phyloP scores from a whole-genome alignment of 2,797 vertebrate species.

The Protonibea diacanthus region DNA sequence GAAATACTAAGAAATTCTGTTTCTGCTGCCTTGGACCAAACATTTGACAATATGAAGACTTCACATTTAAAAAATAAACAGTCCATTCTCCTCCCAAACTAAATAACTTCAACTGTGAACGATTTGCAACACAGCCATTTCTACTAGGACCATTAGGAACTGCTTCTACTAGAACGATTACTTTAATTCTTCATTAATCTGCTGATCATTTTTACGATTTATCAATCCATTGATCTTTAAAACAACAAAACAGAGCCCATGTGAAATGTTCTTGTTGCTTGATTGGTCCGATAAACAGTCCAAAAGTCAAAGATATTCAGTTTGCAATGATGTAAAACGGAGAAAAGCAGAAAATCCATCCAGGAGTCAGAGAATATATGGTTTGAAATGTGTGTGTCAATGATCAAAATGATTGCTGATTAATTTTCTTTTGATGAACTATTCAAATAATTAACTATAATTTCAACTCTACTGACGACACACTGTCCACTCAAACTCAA shows the following conservation, averaged over 20 bases:
- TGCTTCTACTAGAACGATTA: background rate
- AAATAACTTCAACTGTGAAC: constrained; percentile 9
- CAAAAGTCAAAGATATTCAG: constrained; percentile 6
- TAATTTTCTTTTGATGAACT: background rate
- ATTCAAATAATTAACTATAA: constrained; percentile 7
- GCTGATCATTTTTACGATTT: background rate
- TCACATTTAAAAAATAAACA: background rate
- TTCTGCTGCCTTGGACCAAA: constrained; percentile 7
- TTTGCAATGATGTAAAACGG: constrained; percentile 2
- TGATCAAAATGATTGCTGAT: background rate
- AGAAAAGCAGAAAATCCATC: constrained; percentile 24
- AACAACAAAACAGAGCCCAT: background rate
- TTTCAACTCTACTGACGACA: constrained; percentile 11
- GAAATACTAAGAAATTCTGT: constrained; percentile 26
- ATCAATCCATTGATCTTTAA: background rate
- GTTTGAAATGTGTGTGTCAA: background rate
- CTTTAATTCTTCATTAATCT: constrained; percentile 1
- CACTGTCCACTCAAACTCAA: constrained; percentile 24
- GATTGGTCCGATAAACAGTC: constrained; percentile 15
- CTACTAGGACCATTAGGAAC: background rate
- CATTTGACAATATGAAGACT: constrained; percentile 5
- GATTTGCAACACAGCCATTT: background rate
- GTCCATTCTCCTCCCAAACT: background rate
- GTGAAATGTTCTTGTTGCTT: background rate
- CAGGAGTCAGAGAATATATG: constrained; percentile 1